Evolutionary conservation across 2,888 invertebrate genomes (phyloP).

Genomic region (Bruchidius siliquastri): DNA sequence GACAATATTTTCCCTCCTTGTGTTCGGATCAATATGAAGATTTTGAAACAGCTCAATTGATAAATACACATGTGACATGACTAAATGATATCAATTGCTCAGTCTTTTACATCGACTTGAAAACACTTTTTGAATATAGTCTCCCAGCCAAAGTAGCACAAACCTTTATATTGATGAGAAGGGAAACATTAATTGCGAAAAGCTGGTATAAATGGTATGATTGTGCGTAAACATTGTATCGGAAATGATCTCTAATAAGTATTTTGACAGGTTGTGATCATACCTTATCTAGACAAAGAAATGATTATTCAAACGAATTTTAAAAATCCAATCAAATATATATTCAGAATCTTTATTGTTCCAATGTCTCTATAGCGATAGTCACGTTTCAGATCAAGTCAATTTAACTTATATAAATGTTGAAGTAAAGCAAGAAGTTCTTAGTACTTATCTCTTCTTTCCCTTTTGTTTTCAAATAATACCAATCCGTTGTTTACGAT

Average conservation of each 20-base stretch:
- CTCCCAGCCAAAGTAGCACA: no score
- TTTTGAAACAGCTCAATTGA: no score
- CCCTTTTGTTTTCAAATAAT: not conserved
- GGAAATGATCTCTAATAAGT: not conserved
- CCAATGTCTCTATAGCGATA: not conserved
- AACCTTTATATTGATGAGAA: no score
- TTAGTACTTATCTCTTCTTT: not conserved
- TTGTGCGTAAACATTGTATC: not conserved
- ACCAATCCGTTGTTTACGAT: not conserved
- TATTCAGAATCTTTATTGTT: not conserved
- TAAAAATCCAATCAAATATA: not conserved
- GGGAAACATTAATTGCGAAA: no score
- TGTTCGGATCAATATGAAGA: no score
- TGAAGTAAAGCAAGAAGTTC: not conserved
- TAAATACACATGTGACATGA: no score
- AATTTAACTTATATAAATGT: not conserved
- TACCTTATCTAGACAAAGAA: not conserved
- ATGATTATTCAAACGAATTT: not conserved
- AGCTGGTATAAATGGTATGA: not conserved
- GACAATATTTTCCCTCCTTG: no score
- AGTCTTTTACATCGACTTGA: no score
- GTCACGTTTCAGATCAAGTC: not conserved
- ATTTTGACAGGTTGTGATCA: not conserved
- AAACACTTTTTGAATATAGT: no score
- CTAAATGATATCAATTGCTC: no score